These are phyloP conservation scores for Zootoca vivipara DNA, from an alignment of 2,113 vertebrate genomes.

Conservation along the genomic window DNA sequence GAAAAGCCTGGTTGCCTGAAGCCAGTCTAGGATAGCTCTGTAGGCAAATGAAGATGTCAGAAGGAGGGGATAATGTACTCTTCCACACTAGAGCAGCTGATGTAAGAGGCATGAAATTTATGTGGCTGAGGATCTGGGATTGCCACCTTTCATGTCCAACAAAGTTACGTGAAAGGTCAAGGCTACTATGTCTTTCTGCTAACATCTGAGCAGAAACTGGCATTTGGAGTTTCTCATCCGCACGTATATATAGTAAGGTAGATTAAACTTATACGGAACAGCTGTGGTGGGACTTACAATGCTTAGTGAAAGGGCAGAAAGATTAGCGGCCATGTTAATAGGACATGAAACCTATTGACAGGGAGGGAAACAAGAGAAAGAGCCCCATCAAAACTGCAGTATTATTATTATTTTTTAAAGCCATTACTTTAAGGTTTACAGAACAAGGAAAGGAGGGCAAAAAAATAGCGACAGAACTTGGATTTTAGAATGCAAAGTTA, in stretches of 20 bases:
- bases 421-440: slow-evolving; percentile 29
- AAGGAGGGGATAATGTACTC: slow-evolving; percentile 50
- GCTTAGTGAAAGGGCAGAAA: slow-evolving; percentile 63
- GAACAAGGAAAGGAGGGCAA: slow-evolving; percentile 29
- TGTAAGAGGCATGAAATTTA: slow-evolving; percentile 64
- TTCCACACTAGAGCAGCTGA: slow-evolving; percentile 60
- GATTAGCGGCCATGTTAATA: slow-evolving; percentile 63
- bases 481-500: slow-evolving; percentile 46
- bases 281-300: slow-evolving; percentile 57
- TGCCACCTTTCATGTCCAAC: slow-evolving; percentile 61
- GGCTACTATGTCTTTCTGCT: slow-evolving; percentile 65
- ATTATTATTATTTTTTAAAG: not conserved
- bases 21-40: slow-evolving; percentile 45
- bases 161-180: slow-evolving; percentile 68
- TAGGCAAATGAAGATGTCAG: slow-evolving; percentile 57
- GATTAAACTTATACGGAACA: slow-evolving; percentile 63
- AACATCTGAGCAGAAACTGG: slow-evolving; percentile 62
- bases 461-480: not conserved
- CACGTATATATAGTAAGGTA: slow-evolving; percentile 56
- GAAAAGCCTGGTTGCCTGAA: not conserved
- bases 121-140: slow-evolving; percentile 48
- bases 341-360: slow-evolving; percentile 54
- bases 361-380: slow-evolving; percentile 28
- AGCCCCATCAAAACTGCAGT: slow-evolving; percentile 14
- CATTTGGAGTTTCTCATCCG: slow-evolving; percentile 61